Evolutionary conservation across 2,797 vertebrate species (phyloP), one percentile per base, ranked within the genome.

Genomic region (Bucorvus abyssinicus): DNA sequence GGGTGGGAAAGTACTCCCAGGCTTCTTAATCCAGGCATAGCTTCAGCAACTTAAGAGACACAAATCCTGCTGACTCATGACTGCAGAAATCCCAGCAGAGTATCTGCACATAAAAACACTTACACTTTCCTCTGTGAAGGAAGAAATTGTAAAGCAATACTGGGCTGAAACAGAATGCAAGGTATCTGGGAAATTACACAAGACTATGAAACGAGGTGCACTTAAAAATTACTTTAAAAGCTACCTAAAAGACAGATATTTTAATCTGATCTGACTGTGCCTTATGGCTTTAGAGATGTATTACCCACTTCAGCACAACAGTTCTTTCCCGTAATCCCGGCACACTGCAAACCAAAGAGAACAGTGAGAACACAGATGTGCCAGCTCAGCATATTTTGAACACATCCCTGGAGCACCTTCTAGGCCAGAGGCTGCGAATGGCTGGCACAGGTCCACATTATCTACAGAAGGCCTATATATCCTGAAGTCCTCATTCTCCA

Each of bases 11-110:
- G 34, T 24, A 55, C 38, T 87, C 61, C 17, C 20, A 36, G 10
- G 42, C 36, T 76, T 50, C 74, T 73, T 84, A 79, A 90, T 63
- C 24, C 67, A 38, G 55, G 24, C 61, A 78, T 7, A 69, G 74
- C 67, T 91, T 69, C 70, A 82, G 34, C 45, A 63, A 84, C 10
- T 82, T 65, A 83, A 81, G 45, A 84, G 40, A 71, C 36, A 75
- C 38, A 87, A 84, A 79, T 90, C 76, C 92, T 68, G 84, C 86
- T 97, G 94, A 95, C 67, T 96, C 91, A 91, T 7, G 3, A 18
- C 3, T 0, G 0, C 50, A 69, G 78, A 91, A 94, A 91, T 88
- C 70, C 67, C 80, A 67, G 4, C 12, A 7, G 17, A 49, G 21
- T 9, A 44, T 53, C 57, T 80, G 60, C 69, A 36, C 0, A 1